Conservation (phyloP, 2,888 invertebrate species). For the Alentia gelatinosa region DNA sequence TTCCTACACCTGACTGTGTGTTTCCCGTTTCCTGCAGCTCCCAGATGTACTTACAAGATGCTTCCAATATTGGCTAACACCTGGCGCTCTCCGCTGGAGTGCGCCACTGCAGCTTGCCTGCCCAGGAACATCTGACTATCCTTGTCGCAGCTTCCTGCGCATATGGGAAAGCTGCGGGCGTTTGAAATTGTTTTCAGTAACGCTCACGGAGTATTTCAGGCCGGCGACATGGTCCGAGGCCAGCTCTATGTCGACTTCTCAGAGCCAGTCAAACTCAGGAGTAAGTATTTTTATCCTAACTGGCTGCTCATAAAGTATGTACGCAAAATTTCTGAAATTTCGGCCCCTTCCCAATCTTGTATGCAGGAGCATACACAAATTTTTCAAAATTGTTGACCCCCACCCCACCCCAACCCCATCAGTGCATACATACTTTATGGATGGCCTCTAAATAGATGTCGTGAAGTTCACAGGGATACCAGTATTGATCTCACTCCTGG, state of each 20-base stretch:
- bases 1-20: no score
- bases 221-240: constrained; percentile 42
- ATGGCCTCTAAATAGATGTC: no score
- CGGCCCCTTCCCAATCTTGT: no score
- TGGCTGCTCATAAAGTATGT: no score
- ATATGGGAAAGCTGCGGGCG: constrained; percentile 48
- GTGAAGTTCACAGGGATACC: no score
- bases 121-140: constrained; percentile 47
- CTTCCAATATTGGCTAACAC: constrained; percentile 48
- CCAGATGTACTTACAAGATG: constrained; percentile 42
- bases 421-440: no score
- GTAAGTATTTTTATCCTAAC: no score
- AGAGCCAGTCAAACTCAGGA: constrained; percentile 48
- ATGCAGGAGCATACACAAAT: no score
- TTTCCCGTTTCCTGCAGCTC: background rate
- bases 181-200: constrained; percentile 40
- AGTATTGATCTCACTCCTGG: no score
- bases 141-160: constrained; percentile 51
- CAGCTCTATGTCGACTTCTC: constrained; percentile 45
- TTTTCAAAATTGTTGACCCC: no score
- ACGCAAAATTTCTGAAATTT: no score
- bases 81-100: constrained; percentile 44
- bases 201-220: constrained; percentile 38
- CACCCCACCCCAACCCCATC: no score
- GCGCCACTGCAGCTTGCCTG: constrained; percentile 43